These are phyloP conservation scores for Electrona antarctica DNA, from an alignment of 2,113 vertebrate genomes.

Conservation along the genomic window DNA sequence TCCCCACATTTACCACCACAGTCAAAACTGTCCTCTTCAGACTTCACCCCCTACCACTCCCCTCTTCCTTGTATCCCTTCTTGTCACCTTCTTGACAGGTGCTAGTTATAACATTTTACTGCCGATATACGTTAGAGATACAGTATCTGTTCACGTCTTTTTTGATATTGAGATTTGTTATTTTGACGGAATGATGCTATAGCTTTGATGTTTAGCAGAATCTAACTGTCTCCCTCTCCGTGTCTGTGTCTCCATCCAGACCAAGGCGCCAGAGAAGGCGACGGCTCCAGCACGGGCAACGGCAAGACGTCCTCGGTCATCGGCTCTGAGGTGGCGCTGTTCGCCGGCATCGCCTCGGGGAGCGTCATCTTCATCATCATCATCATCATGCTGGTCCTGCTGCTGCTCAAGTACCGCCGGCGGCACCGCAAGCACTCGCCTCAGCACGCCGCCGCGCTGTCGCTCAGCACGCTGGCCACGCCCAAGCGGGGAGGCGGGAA, in stretches of 20 bases:
- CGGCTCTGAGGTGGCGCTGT: conserved; percentile 96
- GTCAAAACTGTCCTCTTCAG: too few species aligned
- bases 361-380: conserved; percentile 98
- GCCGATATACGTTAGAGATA: too few species aligned
- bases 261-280: conserved; percentile 35
- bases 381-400: conserved; percentile 96
- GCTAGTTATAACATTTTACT: too few species aligned
- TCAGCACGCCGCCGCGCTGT: conserved; percentile 91
- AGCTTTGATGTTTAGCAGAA: too few species aligned
- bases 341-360: conserved; percentile 94
- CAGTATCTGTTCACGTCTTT: too few species aligned
- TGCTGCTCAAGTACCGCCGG: conserved; percentile 94
- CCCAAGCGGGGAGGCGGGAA: conserved; percentile 92
- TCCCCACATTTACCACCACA: too few species aligned
- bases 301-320: conserved; percentile 88
- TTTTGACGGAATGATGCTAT: too few species aligned
- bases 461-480: conserved; percentile 96
- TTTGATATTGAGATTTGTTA: too few species aligned
- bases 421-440: conserved; percentile 97
- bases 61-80: too few species aligned
- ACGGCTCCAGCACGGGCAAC: conserved; percentile 67
- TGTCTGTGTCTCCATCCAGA: conserved; percentile 37
- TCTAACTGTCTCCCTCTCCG: conserved; percentile 26
- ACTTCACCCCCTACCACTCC: too few species aligned
- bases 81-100: too few species aligned